These are phyloP conservation scores for Hyphantria cunea DNA, from an alignment of 1,140 invertebrate species.

Conservation along the genomic window DNA sequence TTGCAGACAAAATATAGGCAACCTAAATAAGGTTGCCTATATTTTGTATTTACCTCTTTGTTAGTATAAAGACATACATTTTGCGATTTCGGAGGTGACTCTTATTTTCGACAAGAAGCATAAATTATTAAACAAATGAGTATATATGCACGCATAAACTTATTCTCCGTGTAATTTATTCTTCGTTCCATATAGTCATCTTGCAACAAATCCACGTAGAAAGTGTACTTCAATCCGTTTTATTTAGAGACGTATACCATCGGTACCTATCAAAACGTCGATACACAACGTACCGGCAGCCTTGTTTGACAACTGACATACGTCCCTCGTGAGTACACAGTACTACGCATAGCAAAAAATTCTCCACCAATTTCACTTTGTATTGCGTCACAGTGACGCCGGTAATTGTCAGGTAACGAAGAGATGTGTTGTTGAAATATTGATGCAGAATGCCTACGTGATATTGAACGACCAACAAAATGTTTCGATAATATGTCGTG, in stretches of 20 bases:
- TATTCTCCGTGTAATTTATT: constrained; percentile 12
- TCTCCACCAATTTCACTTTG: constrained; percentile 22
- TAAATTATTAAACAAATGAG: too few relatives aligned
- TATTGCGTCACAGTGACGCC: constrained; percentile 14
- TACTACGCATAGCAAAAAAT: constrained; percentile 19
- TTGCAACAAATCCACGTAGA: constrained; percentile 13
- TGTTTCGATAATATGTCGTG: constrained; percentile 5
- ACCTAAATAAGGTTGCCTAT: too few relatives aligned
- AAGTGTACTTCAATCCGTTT: constrained; percentile 28
- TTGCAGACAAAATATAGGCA: too few relatives aligned
- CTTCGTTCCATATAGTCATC: constrained; percentile 7
- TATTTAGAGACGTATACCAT: constrained; percentile 28
- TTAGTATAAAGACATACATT: too few relatives aligned
- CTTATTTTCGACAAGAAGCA: too few relatives aligned
- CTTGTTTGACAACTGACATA: constrained; percentile 26
- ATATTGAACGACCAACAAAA: constrained; percentile 22
- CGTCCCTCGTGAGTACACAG: constrained; percentile 16
- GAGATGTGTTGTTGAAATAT: constrained; percentile 18
- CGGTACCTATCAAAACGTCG: constrained; percentile 23
- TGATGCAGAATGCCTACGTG: constrained; percentile 12
- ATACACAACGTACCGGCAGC: constrained; percentile 9
- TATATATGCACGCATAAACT: neutral
- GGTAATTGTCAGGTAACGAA: constrained; percentile 32
- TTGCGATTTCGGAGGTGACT: too few relatives aligned
- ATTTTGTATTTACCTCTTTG: too few relatives aligned